Conservation (phyloP, 2,113 vertebrate species). For the Heterocephalus glaber region DNA sequence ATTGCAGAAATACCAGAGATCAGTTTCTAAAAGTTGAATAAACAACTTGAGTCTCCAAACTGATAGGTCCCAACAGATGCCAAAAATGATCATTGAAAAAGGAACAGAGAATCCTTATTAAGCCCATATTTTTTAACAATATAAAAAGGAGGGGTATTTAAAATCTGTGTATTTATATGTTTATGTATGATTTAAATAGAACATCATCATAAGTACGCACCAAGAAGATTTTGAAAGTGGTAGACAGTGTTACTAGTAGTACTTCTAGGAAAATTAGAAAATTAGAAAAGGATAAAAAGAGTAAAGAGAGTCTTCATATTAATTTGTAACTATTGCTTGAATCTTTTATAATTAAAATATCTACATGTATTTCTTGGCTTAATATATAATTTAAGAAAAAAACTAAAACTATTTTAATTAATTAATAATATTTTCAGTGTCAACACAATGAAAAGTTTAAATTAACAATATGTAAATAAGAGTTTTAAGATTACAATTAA, state of each 20-base stretch:
- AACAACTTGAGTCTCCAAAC: background rate
- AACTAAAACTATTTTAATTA: background rate
- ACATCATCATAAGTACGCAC: background rate
- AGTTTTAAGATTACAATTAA: background rate
- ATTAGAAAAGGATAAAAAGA: background rate
- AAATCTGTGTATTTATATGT: background rate
- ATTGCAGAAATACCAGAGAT: background rate
- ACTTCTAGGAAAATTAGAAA: background rate
- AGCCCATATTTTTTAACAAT: background rate
- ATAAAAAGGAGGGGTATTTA: background rate
- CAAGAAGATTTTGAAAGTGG: background rate
- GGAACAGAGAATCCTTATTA: background rate
- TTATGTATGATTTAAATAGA: background rate
- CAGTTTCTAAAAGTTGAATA: background rate
- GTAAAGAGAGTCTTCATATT: background rate
- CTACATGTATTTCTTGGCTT: background rate
- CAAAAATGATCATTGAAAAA: background rate
- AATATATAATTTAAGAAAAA: constrained; percentile 7
- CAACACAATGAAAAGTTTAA: background rate
- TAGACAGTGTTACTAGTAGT: background rate
- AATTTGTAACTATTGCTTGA: background rate
- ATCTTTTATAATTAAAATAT: constrained; percentile 2
- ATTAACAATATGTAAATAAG: constrained; percentile 16
- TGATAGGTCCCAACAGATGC: background rate
- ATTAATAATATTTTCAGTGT: background rate